Percentiles rank a stretch among this genome's conserved stretches.
phyloP scores from a whole-genome alignment of 2,888 invertebrate species.

The Hypercompe scribonia region DNA sequence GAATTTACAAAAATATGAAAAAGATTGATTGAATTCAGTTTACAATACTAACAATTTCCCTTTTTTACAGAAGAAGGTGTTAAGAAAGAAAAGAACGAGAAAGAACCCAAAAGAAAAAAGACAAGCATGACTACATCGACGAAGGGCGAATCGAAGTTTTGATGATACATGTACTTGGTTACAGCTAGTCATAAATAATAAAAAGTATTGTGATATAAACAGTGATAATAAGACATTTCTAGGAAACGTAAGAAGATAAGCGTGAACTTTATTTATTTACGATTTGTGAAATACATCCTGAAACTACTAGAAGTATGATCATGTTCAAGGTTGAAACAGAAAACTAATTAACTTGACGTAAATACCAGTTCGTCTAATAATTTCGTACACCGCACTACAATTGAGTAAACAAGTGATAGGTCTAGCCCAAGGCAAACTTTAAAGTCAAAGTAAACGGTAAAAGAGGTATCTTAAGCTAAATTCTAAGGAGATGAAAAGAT shows the following conservation, averaged over 20 bases:
- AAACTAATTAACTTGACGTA: too few relatives aligned
- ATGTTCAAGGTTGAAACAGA: too few relatives aligned
- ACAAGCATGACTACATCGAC: slow-evolving; percentile 24
- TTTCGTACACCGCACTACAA: not conserved
- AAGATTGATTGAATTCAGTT: not conserved
- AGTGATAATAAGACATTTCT: not conserved
- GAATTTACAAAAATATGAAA: not conserved
- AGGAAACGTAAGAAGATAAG: not conserved
- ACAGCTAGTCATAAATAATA: slow-evolving; percentile 44
- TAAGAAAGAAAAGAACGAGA: slow-evolving; percentile 36
- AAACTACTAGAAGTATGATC: not conserved
- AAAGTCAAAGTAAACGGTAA: too few relatives aligned
- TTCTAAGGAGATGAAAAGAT: not conserved
- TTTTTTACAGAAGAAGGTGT: slow-evolving; percentile 21
- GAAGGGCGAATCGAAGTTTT: slow-evolving; percentile 41
- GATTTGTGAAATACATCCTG: not conserved
- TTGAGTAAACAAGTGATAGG: not conserved
- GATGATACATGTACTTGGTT: slow-evolving; percentile 14
- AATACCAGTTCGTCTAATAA: not conserved
- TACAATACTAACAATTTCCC: not conserved
- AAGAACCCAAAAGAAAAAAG: slow-evolving; percentile 35
- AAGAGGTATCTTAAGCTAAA: too few relatives aligned
- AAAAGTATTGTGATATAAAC: slow-evolving; percentile 23
- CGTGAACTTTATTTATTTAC: slow-evolving; percentile 3
- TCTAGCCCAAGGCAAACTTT: too few relatives aligned